phyloP scores from a whole-genome alignment of 1,140 invertebrate species.

The Himalopsyche phryganea region DNA sequence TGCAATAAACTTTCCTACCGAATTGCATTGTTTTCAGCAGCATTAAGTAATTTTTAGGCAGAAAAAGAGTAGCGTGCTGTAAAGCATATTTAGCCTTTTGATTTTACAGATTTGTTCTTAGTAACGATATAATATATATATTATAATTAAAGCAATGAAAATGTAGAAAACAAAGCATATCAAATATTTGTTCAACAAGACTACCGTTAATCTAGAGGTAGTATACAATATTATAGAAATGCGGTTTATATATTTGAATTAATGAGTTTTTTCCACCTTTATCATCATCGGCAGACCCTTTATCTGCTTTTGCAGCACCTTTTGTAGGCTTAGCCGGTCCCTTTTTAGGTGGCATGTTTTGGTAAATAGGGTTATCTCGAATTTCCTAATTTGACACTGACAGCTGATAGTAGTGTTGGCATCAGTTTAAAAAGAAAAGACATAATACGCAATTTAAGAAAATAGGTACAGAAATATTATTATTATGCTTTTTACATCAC shows the following conservation, averaged over 20 bases:
- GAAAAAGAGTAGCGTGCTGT: no score
- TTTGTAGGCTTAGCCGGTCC: conserved; percentile 55
- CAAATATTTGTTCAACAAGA: no score
- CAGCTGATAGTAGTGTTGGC: not conserved
- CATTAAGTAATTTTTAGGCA: no score
- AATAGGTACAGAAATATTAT: no score
- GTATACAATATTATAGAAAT: not conserved
- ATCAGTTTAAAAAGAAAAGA: no score
- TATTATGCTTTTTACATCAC: no score
- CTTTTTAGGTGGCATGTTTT: conserved; percentile 68
- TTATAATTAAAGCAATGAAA: not conserved
- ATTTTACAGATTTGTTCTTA: not conserved
- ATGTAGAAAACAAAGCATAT: not conserved
- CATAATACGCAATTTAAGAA: no score
- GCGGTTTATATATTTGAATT: not conserved
- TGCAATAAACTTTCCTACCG: no score
- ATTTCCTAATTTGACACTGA: not conserved
- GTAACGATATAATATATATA: not conserved
- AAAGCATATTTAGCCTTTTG: no score
- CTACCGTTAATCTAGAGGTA: no score
- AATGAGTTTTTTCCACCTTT: conserved; percentile 39
- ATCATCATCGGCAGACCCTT: conserved; percentile 44
- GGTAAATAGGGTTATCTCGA: not conserved
- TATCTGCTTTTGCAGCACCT: conserved; percentile 9
- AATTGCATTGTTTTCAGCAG: no score